Conservation (phyloP, 2,113 vertebrate genomes). For the Corythoichthys haematopterus region DNA sequence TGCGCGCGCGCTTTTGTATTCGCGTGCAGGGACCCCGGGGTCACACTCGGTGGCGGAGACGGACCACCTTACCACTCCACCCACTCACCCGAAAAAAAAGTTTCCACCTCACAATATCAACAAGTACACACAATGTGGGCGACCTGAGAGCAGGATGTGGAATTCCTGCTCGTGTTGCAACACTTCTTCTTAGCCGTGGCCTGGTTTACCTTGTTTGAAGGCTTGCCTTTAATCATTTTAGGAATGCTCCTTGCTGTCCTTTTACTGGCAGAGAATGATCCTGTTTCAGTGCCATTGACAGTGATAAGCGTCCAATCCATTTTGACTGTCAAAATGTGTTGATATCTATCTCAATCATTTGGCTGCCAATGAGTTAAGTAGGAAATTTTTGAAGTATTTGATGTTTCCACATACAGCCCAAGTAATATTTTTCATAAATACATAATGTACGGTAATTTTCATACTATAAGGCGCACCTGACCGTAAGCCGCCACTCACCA, state of each 20-base stretch:
- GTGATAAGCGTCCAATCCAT: too few species aligned
- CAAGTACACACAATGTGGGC: conserved; percentile 69
- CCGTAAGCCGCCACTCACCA: too few species aligned
- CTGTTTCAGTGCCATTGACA: too few species aligned
- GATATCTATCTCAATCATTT: too few species aligned
- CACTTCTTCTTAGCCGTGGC: conserved; percentile 61
- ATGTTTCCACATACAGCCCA: too few species aligned
- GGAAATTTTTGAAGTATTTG: too few species aligned
- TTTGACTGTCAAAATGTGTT: too few species aligned
- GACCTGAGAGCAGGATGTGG: conserved; percentile 56
- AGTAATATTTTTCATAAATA: too few species aligned
- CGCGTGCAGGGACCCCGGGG: conserved; percentile 64
- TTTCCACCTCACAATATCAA: conserved; percentile 72
- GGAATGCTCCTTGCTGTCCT: too few species aligned
- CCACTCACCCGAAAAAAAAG: conserved; percentile 14
- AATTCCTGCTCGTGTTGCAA: conserved; percentile 76
- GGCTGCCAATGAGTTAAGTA: too few species aligned
- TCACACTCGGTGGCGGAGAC: conserved; percentile 59
- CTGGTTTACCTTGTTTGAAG: conserved; percentile 31
- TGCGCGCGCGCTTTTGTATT: conserved; percentile 67
- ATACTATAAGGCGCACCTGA: too few species aligned
- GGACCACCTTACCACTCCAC: conserved; percentile 53
- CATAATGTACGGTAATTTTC: not conserved
- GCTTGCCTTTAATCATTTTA: conserved; percentile 16
- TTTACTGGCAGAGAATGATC: too few species aligned